Percentiles rank a stretch among this genome's conserved stretches.
These are phyloP conservation scores for Cacatua alba DNA, from an alignment of 2,113 vertebrate species.

Conservation along the genomic window DNA sequence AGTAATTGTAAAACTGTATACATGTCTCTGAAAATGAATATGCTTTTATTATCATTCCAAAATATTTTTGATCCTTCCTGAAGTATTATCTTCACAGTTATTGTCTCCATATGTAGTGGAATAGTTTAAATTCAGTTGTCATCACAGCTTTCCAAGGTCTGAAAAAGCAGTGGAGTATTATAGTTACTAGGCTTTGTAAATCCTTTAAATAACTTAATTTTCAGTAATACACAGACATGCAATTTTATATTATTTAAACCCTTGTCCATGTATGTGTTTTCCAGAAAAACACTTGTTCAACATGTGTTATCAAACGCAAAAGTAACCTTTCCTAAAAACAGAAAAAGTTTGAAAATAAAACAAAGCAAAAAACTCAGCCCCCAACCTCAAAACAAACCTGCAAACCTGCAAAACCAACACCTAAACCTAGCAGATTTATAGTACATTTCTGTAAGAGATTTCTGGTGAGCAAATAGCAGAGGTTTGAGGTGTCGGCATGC, in stretches of 20 bases:
- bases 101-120: background rate
- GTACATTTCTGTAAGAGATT: background rate
- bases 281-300: background rate
- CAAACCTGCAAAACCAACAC: background rate
- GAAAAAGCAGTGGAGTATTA: background rate
- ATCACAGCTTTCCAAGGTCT: background rate
- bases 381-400: background rate
- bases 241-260: background rate
- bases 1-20: background rate
- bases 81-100: background rate
- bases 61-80: background rate
- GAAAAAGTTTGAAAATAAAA: background rate
- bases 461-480: background rate
- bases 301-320: background rate
- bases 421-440: background rate
- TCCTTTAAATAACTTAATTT: background rate
- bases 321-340: background rate
- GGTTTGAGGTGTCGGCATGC: rapidly evolving
- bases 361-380: background rate
- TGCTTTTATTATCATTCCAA: background rate
- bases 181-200: background rate
- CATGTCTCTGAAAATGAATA: background rate
- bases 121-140: background rate
- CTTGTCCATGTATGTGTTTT: background rate
- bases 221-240: background rate